phyloP scores from a whole-genome alignment of 2,888 invertebrate species.

The Lepidocyrtinus sp. region DNA sequence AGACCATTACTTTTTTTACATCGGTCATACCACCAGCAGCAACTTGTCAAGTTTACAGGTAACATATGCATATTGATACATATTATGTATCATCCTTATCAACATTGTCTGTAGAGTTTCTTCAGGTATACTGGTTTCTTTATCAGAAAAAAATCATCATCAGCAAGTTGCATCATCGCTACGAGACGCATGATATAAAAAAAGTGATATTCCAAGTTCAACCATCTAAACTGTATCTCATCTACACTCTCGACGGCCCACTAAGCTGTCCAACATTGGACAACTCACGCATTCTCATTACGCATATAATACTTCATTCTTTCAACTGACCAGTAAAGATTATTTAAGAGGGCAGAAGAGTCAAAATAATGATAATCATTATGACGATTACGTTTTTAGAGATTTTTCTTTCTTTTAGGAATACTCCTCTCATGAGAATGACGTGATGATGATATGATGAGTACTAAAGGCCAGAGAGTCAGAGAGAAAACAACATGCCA shows the following conservation, averaged over 20 bases:
- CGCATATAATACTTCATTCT: neutral
- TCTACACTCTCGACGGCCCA: neutral
- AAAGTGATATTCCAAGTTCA: constrained; percentile 47
- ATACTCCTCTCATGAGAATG: no score
- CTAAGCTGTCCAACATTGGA: neutral
- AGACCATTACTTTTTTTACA: no score
- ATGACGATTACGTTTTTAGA: constrained; percentile 14
- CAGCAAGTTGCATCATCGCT: neutral
- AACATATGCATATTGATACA: constrained; percentile 16
- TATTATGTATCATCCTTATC: constrained; percentile 9
- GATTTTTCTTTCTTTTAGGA: neutral
- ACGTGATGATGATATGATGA: no score
- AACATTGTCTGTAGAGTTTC: neutral
- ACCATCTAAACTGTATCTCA: constrained; percentile 50
- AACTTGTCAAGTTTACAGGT: neutral
- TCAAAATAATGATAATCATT: constrained; percentile 52
- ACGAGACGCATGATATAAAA: no score
- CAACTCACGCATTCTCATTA: neutral
- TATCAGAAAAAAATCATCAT: constrained; percentile 1
- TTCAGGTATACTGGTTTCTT: neutral
- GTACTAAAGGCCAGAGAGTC: constrained; percentile 7
- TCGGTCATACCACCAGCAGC: neutral
- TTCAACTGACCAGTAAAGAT: constrained; percentile 8
- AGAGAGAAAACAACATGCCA: constrained; percentile 15
- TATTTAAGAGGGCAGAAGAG: constrained; percentile 38